phyloP scores from a whole-genome alignment of 2,113 vertebrate genomes.

The Suncus etruscus region DNA sequence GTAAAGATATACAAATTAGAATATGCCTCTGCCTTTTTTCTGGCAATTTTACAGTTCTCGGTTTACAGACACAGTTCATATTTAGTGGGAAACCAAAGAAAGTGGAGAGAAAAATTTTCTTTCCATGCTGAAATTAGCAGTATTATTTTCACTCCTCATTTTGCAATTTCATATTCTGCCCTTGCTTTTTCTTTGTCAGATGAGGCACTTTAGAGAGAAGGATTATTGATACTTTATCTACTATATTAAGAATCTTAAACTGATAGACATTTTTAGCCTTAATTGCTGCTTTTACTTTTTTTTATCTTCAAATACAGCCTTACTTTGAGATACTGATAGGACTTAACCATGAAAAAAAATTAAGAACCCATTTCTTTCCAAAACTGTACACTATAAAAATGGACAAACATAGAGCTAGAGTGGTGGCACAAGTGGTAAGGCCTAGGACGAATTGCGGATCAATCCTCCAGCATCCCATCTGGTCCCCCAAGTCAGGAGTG shows the following conservation, averaged over 20 bases:
- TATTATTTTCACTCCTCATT: background rate
- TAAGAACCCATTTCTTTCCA: background rate
- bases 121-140: background rate
- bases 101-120: background rate
- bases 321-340: background rate
- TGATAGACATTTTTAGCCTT: background rate
- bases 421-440: no score
- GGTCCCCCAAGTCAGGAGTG: no score
- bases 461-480: no score
- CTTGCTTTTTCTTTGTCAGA: background rate
- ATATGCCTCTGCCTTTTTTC: background rate
- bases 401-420: background rate
- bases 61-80: no score
- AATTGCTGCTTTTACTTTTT: background rate
- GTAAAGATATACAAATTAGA: background rate
- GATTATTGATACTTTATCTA: background rate
- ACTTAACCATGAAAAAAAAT: background rate
- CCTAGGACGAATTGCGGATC: no score
- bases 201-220: fast-evolving
- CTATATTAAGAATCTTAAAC: fast-evolving
- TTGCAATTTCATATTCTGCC: background rate
- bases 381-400: background rate
- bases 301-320: background rate
- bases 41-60: background rate
- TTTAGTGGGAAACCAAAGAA: background rate